Evolutionary conservation across 2,113 vertebrate species (phyloP), one percentile per base, ranked within the genome.

Genomic region (Callocephalon fimbriatum): DNA sequence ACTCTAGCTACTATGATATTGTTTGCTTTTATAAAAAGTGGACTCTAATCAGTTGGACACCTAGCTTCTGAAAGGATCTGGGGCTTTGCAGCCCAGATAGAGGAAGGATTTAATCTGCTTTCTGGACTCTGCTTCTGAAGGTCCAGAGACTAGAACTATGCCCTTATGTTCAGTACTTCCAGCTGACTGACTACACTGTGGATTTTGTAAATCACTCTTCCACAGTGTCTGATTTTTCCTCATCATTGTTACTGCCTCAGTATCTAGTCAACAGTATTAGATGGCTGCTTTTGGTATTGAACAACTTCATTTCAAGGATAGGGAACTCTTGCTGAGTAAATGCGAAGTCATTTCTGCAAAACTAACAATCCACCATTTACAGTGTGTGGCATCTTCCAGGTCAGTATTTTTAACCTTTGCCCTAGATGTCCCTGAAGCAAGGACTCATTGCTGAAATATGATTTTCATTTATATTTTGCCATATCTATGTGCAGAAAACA

Each of bases 381-480:
- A 63, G 7, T n/a, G 37, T 32, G 27, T 74, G 22, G 4, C 71
- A 22, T 78, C 65, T 85, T 72, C 38, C 56, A 48, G 18, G 29
- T 53, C 27, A 59, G 31, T n/a, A 17, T 81, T 85, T 94, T 88
- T 85, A 87, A 74, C 38, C 12, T 74, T 87, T 94, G 10, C 29
- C 53, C 12, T 53, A 14, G 5, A 5, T 71, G 35, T 86, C 88
- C 13, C 19, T 47, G 75, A 87, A 80, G 31, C 48, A 80, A 91
- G 29, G 25, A 66, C 26, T 11, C 23, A 2, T 22, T 79, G 22
- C 40, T 84, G 18, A 73, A 83, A 63, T 42, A 88, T 1, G 1
- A 67, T 82, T 93, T 95, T 86, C 19, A 18, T 66, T 80, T 94
- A 73, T 90, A 7, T 93, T 91, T 88, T 95, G 25, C 42, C 17